A percentile compares a stretch with the other conserved stretches of the same genome.
These are phyloP conservation scores for Fratercula arctica DNA, from an alignment of 2,797 vertebrate species.

Conservation along the genomic window DNA sequence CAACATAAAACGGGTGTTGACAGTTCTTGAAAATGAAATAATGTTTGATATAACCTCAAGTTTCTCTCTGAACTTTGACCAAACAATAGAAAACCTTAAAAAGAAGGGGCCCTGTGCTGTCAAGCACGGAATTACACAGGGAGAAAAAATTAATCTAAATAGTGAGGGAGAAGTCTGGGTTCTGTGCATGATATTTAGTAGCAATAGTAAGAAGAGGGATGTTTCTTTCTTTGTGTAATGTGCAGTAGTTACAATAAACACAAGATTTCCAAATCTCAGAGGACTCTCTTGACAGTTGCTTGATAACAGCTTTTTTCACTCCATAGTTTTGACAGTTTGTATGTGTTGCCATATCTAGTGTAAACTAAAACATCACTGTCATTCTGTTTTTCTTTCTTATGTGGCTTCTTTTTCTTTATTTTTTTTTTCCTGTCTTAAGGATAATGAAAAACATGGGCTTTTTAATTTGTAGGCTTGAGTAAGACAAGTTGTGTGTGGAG, in stretches of 20 bases:
- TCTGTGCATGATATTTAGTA: slow-evolving; percentile 80
- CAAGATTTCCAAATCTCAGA: slow-evolving; percentile 86
- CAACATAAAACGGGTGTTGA: slow-evolving; percentile 69
- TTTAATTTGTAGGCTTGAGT: slow-evolving; percentile 77
- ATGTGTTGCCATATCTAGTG: slow-evolving; percentile 84
- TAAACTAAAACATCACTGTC: slow-evolving; percentile 88
- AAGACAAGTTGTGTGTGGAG: slow-evolving; percentile 73
- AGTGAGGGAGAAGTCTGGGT: slow-evolving; percentile 72
- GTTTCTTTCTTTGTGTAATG: slow-evolving; percentile 90
- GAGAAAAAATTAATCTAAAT: slow-evolving; percentile 75
- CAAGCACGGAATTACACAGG: slow-evolving; percentile 71
- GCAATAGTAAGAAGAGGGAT: slow-evolving; percentile 79
- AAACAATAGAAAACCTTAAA: slow-evolving; percentile 60
- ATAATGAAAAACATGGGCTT: slow-evolving; percentile 82
- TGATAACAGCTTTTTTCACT: slow-evolving; percentile 87
- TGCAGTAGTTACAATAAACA: slow-evolving; percentile 90
- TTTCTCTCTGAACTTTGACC: slow-evolving; percentile 78
- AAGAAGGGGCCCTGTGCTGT: slow-evolving; percentile 69
- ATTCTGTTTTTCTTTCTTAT: slow-evolving; percentile 82
- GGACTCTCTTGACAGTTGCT: slow-evolving; percentile 86
- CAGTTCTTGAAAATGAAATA: slow-evolving; percentile 76
- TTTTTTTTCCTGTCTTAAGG: slow-evolving; percentile 68
- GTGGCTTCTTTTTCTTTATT: slow-evolving; percentile 75
- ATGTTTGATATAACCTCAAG: slow-evolving; percentile 69
- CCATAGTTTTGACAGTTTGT: slow-evolving; percentile 87